phyloP scores from a whole-genome alignment of 2,888 invertebrate genomes.

The Silvanus unidentatus region DNA sequence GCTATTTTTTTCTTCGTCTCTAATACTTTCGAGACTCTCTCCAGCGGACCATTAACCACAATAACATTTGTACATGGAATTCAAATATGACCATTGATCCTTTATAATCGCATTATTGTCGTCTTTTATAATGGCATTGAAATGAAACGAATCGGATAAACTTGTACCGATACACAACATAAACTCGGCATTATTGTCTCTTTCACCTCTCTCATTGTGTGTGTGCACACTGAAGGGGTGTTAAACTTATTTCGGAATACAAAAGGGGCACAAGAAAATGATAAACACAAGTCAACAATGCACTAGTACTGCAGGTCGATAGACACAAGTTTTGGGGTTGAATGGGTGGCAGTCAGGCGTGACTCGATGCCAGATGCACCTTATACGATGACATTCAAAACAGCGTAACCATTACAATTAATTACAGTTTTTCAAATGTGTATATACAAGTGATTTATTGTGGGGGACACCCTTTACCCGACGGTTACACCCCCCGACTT shows the following conservation, averaged over 20 bases:
- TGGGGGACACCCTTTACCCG: no score
- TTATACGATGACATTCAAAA: conserved; percentile 18
- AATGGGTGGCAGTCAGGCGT: conserved; percentile 24
- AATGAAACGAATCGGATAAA: conserved; percentile 26
- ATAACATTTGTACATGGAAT: neutral
- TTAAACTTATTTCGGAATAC: neutral
- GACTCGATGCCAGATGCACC: conserved; percentile 31
- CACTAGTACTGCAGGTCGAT: no score
- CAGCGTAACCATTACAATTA: conserved; percentile 30
- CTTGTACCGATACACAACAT: conserved; percentile 29
- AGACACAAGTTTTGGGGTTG: conserved; percentile 6
- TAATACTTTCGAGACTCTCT: neutral
- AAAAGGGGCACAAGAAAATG: neutral
- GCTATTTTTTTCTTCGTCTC: no score
- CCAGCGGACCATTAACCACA: neutral
- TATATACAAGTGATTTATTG: neutral
- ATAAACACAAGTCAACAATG: neutral
- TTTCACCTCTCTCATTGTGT: no score
- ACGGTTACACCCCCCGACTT: no score
- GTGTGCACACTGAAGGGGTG: conserved; percentile 19
- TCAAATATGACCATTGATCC: neutral
- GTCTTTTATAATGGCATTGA: conserved; percentile 13
- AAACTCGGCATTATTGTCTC: conserved; percentile 19
- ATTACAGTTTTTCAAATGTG: conserved; percentile 24
- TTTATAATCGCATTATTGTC: neutral